These are phyloP conservation scores for Sminthurinus signatus DNA, from an alignment of 1,140 invertebrate species.

Conservation along the genomic window DNA sequence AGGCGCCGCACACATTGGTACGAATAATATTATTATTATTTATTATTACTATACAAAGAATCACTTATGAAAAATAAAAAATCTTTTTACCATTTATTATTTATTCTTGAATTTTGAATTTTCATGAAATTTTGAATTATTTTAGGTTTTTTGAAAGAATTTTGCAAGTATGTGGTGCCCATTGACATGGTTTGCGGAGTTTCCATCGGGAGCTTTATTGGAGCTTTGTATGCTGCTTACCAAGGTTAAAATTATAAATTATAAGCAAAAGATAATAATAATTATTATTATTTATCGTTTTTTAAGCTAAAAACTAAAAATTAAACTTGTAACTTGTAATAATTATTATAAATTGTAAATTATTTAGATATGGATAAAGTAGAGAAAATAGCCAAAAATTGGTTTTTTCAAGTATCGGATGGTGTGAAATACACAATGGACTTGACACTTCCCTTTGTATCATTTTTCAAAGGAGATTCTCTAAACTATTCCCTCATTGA, in stretches of 20 bases:
- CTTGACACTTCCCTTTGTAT: background rate
- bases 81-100: too few relatives aligned
- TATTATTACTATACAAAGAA: background rate
- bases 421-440: background rate
- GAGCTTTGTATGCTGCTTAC: slow-evolving; percentile 13
- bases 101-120: background rate
- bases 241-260: slow-evolving; percentile 12
- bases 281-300: background rate
- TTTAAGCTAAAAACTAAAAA: too few relatives aligned
- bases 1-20: slow-evolving; percentile 19
- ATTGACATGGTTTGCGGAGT: slow-evolving; percentile 27
- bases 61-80: background rate
- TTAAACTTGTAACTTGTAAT: too few relatives aligned
- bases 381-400: background rate
- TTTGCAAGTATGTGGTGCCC: slow-evolving; percentile 10
- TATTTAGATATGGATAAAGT: slow-evolving; percentile 2
- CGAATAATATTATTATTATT: too few relatives aligned
- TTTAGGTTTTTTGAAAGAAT: slow-evolving; percentile 4
- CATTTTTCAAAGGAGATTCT: slow-evolving; percentile 12
- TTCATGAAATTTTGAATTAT: too few relatives aligned
- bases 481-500: slow-evolving; percentile 11
- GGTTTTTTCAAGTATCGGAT: background rate
- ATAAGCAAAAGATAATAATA: background rate
- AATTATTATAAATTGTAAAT: too few relatives aligned
- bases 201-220: slow-evolving; percentile 25